Percentiles rank a stretch among this genome's conserved stretches.
phyloP scores from a whole-genome alignment of 2,113 vertebrate genomes.

The Ameiurus melas region DNA sequence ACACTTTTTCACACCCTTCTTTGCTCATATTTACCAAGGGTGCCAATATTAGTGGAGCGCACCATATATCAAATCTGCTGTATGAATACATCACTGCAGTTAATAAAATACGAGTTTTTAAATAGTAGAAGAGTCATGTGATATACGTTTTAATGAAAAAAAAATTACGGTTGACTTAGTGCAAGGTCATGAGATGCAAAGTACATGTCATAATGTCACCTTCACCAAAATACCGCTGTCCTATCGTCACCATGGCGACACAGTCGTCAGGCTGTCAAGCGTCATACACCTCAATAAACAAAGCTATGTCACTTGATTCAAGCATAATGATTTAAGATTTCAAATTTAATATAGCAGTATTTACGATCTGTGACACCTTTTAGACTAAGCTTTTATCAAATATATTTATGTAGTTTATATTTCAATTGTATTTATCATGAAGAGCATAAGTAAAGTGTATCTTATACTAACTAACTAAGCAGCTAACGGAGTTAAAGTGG shows the following conservation, averaged over 20 bases:
- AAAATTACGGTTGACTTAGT: too few species aligned
- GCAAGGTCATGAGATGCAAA: neutral
- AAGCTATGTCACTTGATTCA: neutral
- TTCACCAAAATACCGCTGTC: neutral
- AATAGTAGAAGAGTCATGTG: neutral
- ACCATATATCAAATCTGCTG: neutral
- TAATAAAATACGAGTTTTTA: neutral
- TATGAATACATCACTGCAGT: neutral
- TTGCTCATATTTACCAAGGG: too few species aligned
- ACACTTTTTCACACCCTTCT: too few species aligned
- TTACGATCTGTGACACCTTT: neutral
- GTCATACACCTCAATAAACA: neutral
- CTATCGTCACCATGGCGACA: neutral
- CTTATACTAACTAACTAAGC: neutral
- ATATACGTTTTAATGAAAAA: too few species aligned
- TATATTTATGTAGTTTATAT: too few species aligned
- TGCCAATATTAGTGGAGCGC: too few species aligned
- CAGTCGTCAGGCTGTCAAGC: neutral
- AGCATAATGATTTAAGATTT: too few species aligned
- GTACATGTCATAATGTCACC: neutral
- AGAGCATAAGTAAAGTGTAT: neutral
- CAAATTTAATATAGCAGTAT: neutral
- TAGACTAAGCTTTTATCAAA: too few species aligned
- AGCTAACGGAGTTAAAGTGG: neutral
- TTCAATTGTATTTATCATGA: too few species aligned